Conservation (phyloP, 1,140 invertebrate species). For the Hylaeus volcanicus region DNA sequence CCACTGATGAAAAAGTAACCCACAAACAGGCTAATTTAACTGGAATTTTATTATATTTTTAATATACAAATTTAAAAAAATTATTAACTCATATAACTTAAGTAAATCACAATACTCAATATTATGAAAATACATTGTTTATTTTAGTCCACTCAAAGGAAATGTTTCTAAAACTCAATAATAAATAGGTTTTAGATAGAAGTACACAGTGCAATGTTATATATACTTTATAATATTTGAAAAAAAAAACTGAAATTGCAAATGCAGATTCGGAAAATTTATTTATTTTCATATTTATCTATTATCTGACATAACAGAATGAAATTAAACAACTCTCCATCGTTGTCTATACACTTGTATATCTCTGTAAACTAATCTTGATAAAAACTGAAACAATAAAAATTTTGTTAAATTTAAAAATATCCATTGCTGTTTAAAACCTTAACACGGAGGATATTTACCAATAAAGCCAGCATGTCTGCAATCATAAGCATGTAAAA, state of each 20-base stretch:
- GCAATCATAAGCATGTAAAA: slow-evolving; percentile 95
- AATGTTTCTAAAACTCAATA: slow-evolving; percentile 3
- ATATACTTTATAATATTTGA: slow-evolving; percentile 35
- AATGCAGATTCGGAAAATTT: slow-evolving; percentile 21
- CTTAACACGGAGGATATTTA: slow-evolving; percentile 69
- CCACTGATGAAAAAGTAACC: too few relatives aligned
- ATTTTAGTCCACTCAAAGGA: slow-evolving; percentile 38
- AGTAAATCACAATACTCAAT: slow-evolving; percentile 1
- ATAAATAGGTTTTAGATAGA: background rate
- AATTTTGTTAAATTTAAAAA: background rate
- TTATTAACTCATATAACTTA: background rate
- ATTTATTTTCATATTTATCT: slow-evolving; percentile 26
- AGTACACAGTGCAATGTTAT: slow-evolving; percentile 12
- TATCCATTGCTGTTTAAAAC: background rate
- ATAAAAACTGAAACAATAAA: slow-evolving; percentile 69
- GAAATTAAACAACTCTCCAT: slow-evolving; percentile 65
- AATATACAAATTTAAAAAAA: background rate
- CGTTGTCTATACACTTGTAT: slow-evolving; percentile 69
- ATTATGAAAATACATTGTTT: slow-evolving; percentile 53
- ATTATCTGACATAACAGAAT: slow-evolving; percentile 22
- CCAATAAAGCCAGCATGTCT: slow-evolving; percentile 89
- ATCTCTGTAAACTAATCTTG: slow-evolving; percentile 75
- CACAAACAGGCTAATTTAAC: too few relatives aligned
- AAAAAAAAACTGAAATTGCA: slow-evolving; percentile 27
- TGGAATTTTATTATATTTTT: slow-evolving; percentile 8